Evolutionary conservation across 2,888 invertebrate genomes (phyloP), one percentile per base, ranked within the genome.

Genomic region (Lithodes maja): DNA sequence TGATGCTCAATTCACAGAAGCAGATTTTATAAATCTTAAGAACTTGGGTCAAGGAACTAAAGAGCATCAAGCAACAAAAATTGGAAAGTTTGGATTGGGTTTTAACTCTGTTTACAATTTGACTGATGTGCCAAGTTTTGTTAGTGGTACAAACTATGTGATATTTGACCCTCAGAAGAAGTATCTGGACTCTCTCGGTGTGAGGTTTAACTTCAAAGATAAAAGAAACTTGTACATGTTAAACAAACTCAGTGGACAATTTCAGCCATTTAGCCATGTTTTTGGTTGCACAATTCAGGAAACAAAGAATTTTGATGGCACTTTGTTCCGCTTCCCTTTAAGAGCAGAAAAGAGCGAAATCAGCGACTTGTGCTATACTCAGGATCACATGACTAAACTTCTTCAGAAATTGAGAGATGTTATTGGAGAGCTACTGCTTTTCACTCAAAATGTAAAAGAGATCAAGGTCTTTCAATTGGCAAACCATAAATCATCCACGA

Each of bases 81-180:
- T 87, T 54, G 87, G 87, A n/a, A 87, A 87, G 54, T 87, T 87
- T 78, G 87, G 87, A 3, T 68, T 87, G n/a, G 87, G 87, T 54
- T 87, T 87, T 53, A 81, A 55, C 33, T 83, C 87, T 15, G 87
- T 87, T 5, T 87, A 87, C n/a, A 87, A 87, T 50, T 53, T 87
- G 54, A 87, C 87, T 50, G 87, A 87, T 69, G 78, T 83, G 33
- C 87, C 87, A 17, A 83, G 87, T 68, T 77, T 87, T 69, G 53
- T 87, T 9, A 87, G 83, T 69, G 87, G 87, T 7, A 61, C 83
- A 17, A 83, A 54, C 75, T 87, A 87, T 52, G 82, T 87, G 17
- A 83, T 87, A 68, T 87, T 87, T 87, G 87, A 87, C 78, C 87
- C 87, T 33, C 87, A 87, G 33, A 50, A 78, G 33, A 68, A 61